Evolutionary conservation across 1,140 invertebrate species (phyloP).

Genomic region (Drosophila kepulauana): DNA sequence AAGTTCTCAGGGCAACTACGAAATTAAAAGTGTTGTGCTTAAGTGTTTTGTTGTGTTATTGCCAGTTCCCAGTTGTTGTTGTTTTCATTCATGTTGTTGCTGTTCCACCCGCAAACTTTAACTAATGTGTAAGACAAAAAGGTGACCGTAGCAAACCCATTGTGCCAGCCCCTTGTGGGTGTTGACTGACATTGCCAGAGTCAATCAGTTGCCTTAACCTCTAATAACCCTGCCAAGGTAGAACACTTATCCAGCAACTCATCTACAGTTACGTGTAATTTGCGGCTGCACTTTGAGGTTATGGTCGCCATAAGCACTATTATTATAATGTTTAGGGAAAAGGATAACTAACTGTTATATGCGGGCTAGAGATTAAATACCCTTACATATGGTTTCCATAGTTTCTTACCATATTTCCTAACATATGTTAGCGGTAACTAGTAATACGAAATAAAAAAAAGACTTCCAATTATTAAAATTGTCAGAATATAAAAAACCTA

Average conservation of each 20-base stretch:
- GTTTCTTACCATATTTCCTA: no score
- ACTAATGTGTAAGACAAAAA: constrained; percentile 74
- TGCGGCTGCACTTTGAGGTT: constrained; percentile 60
- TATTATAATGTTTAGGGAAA: neutral
- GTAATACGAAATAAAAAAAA: no score
- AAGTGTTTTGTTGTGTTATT: constrained; percentile 78
- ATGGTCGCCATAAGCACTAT: constrained; percentile 10
- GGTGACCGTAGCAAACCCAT: constrained; percentile 40
- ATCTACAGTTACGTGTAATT: constrained; percentile 36
- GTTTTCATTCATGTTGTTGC: constrained; percentile 41
- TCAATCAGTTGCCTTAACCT: constrained; percentile 59
- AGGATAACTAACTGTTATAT: neutral
- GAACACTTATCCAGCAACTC: neutral
- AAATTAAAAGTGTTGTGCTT: constrained; percentile 81
- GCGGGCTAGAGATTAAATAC: neutral
- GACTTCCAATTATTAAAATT: no score
- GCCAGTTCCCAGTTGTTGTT: constrained; percentile 34
- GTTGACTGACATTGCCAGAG: constrained; percentile 53
- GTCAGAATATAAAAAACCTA: no score
- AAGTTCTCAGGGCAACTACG: constrained; percentile 44
- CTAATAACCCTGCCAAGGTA: constrained; percentile 1
- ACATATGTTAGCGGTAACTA: no score
- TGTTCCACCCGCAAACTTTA: constrained; percentile 60
- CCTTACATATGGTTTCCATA: neutral
- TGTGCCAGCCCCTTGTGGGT: constrained; percentile 15